Evolutionary conservation across 2,113 vertebrate species (phyloP), one percentile per base, ranked within the genome.

Genomic region (Hippocampus barbouri): DNA sequence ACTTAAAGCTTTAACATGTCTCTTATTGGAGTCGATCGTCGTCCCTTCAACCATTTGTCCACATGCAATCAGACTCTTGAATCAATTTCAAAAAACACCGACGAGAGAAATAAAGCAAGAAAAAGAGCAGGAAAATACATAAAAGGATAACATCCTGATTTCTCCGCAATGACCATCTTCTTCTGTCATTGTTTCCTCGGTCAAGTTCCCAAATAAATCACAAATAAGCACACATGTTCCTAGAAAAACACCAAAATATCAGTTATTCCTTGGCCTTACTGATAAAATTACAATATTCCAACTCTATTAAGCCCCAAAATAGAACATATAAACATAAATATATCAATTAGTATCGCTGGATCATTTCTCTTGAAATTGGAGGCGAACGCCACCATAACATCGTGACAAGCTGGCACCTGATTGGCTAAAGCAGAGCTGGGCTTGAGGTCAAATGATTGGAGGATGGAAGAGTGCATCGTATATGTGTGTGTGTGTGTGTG

Each of bases 321-420:
- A 88, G 87, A 86, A 84, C 69, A 87, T 89, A 92, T 85, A 88
- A 91, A 91, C 88, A 92, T 90, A 93, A 92, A 92, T 91, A 91
- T 87, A 87, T 89, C 79, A 81, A 88, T 92, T 91, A 91, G 85
- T 87, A 91, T 81, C 63, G 77, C 82, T 88, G 72, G 81, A 88
- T 79, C 80, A 80, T 71, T 61, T 51, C 51, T 66, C 66, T 86
- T 77, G 79, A 80, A 86, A 92, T 87, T 91, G 89, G 89, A 95
- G 94, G 93, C 91, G 85, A 65, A 84, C 68, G 90, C 92, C 93
- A 93, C 93, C 92, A 27, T 5, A 6, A 16, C 67, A 74, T 62
- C 69, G 73, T 73, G 72, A 79, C 75, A 80, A 79, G 85, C 74
- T 83, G 87, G 81, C 73, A 18, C 85, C 70, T 87, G 86, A 88